phyloP scores from a whole-genome alignment of 2,113 vertebrate genomes.

The Sorex araneus region DNA sequence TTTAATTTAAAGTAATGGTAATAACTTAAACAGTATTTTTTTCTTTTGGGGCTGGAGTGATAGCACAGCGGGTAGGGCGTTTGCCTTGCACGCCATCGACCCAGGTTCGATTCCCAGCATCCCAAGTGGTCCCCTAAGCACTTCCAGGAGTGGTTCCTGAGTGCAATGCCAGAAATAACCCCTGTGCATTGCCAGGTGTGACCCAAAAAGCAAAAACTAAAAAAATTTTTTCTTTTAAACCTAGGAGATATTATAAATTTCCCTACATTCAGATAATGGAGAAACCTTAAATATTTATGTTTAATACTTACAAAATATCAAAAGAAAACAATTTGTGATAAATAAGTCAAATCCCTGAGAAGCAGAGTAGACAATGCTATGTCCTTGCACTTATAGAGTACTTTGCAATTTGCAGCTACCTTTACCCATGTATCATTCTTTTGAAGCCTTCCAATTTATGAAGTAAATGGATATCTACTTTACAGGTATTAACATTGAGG shows the following conservation, averaged over 20 bases:
- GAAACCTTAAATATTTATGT: background rate
- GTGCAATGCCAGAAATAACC: too few relatives aligned
- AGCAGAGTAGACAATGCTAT: background rate
- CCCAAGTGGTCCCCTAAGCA: too few relatives aligned
- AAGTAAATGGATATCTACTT: background rate
- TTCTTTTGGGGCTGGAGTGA: too few relatives aligned
- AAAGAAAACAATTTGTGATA: background rate
- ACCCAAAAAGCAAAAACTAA: too few relatives aligned
- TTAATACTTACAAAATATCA: background rate
- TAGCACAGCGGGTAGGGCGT: too few relatives aligned
- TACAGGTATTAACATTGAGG: background rate
- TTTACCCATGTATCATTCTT: background rate
- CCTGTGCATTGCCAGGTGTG: too few relatives aligned
- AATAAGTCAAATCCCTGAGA: slow-evolving; percentile 8
- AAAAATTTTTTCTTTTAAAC: background rate
- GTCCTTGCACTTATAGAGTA: background rate
- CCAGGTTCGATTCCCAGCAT: too few relatives aligned
- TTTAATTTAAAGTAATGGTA: background rate
- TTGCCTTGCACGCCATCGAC: too few relatives aligned
- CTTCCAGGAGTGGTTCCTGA: too few relatives aligned
- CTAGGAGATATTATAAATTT: background rate
- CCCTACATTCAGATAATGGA: background rate
- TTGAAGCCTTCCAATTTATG: background rate
- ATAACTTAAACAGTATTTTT: background rate
- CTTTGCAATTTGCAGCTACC: background rate